phyloP scores from a whole-genome alignment of 2,797 vertebrate species.

The Anguilla pacifica region DNA sequence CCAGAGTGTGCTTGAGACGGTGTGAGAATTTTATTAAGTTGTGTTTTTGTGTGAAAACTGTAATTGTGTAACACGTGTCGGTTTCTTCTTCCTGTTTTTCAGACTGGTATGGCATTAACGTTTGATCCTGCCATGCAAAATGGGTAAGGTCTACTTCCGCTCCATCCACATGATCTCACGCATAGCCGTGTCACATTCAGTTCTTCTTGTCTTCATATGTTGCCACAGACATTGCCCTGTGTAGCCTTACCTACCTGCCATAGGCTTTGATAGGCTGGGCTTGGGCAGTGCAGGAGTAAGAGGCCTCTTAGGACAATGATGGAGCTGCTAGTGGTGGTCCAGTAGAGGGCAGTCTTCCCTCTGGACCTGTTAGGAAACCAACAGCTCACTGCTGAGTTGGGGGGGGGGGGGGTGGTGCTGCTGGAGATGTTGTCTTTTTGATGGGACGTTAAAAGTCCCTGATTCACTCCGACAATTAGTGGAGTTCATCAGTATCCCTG shows the following conservation, averaged over 20 bases:
- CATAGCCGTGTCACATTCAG: background rate
- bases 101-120: constrained; percentile 96
- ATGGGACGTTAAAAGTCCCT: background rate
- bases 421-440: background rate
- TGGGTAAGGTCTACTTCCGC: constrained; percentile 78
- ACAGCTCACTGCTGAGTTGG: background rate
- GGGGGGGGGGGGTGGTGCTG: background rate
- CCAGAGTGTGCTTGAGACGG: background rate
- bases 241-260: background rate
- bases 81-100: constrained; percentile 44
- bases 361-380: background rate
- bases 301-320: background rate
- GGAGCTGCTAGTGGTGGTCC: background rate
- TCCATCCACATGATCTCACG: background rate
- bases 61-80: background rate
- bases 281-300: background rate
- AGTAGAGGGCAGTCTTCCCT: background rate
- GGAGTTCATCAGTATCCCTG: background rate
- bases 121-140: constrained; percentile 98
- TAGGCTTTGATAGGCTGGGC: background rate
- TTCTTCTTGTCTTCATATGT: background rate
- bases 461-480: background rate
- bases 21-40: background rate
- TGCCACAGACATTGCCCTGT: background rate
- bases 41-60: background rate